These are phyloP conservation scores for Manduca sexta DNA, from an alignment of 1,140 invertebrate genomes.

Conservation along the genomic window DNA sequence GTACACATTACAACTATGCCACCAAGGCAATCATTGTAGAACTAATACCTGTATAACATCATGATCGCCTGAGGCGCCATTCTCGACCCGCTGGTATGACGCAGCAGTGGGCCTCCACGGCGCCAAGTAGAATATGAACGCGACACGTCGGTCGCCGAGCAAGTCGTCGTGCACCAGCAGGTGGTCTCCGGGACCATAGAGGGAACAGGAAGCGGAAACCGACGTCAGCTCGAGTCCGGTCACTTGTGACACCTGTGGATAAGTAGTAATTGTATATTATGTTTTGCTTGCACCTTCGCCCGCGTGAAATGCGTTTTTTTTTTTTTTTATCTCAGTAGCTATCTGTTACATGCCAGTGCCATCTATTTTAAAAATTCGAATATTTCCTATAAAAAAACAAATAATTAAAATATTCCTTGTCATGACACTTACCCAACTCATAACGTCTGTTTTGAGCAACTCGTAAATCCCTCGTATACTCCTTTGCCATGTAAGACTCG, in stretches of 20 bases:
- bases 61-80: constrained; percentile 33
- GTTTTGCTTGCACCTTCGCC: too few relatives aligned
- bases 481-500: constrained; percentile 71
- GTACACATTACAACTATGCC: too few relatives aligned
- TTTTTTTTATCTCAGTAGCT: too few relatives aligned
- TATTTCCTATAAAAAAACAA: too few relatives aligned
- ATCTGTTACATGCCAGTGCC: too few relatives aligned
- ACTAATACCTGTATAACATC: not conserved
- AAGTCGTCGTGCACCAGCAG: constrained; percentile 84
- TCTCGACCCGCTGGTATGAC: constrained; percentile 15
- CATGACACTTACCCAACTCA: constrained; percentile 74
- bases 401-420: too few relatives aligned
- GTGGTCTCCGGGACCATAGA: constrained; percentile 82
- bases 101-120: constrained; percentile 54
- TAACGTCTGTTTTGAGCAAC: constrained; percentile 74
- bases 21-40: too few relatives aligned
- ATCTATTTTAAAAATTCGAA: too few relatives aligned
- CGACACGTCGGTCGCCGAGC: constrained; percentile 79
- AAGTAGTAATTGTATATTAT: too few relatives aligned
- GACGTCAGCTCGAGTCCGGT: constrained; percentile 76
- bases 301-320: too few relatives aligned
- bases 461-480: constrained; percentile 73
- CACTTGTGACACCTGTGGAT: constrained; percentile 75
- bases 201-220: constrained; percentile 81
- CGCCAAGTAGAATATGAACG: constrained; percentile 81